phyloP scores from a whole-genome alignment of 2,888 invertebrate species.

The Synanthedon tipuliformis region DNA sequence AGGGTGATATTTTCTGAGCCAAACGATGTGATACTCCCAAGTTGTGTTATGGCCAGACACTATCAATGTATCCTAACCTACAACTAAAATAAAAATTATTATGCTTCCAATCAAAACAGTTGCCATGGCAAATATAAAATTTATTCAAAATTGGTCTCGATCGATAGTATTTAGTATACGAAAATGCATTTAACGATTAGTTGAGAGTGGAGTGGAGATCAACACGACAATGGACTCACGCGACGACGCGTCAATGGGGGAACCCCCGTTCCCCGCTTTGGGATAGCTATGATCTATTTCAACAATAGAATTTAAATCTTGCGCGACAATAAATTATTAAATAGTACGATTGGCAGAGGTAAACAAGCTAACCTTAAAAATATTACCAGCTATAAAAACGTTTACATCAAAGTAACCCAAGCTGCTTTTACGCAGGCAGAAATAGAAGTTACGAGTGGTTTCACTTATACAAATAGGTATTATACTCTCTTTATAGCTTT shows the following conservation, averaged over 20 bases:
- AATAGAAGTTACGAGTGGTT: conserved; percentile 51
- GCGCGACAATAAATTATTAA: conserved; percentile 68
- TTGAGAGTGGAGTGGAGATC: conserved; percentile 10
- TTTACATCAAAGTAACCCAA: conserved; percentile 68
- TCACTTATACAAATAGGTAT: conserved; percentile 67
- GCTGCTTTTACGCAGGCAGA: conserved; percentile 53
- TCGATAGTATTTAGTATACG: conserved; percentile 22
- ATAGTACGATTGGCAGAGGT: conserved; percentile 70
- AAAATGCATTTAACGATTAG: conserved; percentile 1
- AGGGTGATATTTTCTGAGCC: conserved; percentile 69
- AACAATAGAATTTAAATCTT: conserved; percentile 59
- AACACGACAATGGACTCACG: conserved; percentile 16
- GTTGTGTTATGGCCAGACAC: conserved; percentile 70
- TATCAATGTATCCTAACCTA: conserved; percentile 70
- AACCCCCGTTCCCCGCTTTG: conserved; percentile 22
- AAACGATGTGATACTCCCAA: conserved; percentile 70
- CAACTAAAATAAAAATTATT: conserved; percentile 61
- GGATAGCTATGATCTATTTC: conserved; percentile 69
- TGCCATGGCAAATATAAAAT: conserved; percentile 56
- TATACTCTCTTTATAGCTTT: conserved; percentile 54
- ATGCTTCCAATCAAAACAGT: conserved; percentile 61
- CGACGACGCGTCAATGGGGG: conserved; percentile 7
- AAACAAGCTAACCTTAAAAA: conserved; percentile 63
- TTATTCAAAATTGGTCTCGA: conserved; percentile 67
- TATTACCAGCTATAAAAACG: conserved; percentile 69